These are phyloP conservation scores for Onychostoma macrolepis DNA, from an alignment of 2,113 vertebrate genomes.

Conservation along the genomic window DNA sequence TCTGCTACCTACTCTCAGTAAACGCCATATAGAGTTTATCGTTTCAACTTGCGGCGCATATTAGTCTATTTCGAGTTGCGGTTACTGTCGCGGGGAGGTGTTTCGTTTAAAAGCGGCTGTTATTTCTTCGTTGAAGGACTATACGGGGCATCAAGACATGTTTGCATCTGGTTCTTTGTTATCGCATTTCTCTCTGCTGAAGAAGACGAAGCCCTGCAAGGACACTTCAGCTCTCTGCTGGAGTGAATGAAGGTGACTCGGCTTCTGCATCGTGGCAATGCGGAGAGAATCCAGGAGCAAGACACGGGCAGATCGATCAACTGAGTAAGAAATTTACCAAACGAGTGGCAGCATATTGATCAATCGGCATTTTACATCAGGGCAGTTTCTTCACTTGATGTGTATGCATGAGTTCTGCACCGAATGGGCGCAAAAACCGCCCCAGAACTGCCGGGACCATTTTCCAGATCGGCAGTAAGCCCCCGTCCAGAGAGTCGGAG, in stretches of 20 bases:
- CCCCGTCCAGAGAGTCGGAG: slow-evolving; percentile 82
- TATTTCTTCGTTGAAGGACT: slow-evolving; percentile 15
- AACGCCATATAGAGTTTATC: slow-evolving; percentile 7
- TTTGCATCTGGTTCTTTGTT: slow-evolving; percentile 72
- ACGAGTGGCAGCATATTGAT: slow-evolving; percentile 11
- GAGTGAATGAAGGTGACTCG: slow-evolving; percentile 79
- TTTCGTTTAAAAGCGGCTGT: not conserved
- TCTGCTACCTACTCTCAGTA: slow-evolving; percentile 22
- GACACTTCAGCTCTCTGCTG: slow-evolving; percentile 74
- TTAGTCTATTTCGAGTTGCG: not conserved
- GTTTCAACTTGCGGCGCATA: not conserved
- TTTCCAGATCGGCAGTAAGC: slow-evolving; percentile 86
- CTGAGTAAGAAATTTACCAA: slow-evolving; percentile 28
- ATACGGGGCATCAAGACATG: slow-evolving; percentile 65
- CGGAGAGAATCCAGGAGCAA: slow-evolving; percentile 77
- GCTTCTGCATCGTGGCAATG: slow-evolving; percentile 78
- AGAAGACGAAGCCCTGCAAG: slow-evolving; percentile 68
- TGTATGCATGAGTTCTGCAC: slow-evolving; percentile 97
- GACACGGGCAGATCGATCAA: slow-evolving; percentile 61
- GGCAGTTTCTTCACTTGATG: slow-evolving; percentile 82
- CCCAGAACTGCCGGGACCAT: slow-evolving; percentile 88
- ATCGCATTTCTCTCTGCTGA: slow-evolving; percentile 66
- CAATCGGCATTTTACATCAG: slow-evolving; percentile 28
- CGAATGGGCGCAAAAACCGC: slow-evolving; percentile 98
- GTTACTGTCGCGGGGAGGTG: not conserved